A percentile compares a stretch with the other conserved stretches of the same genome.
phyloP scores from a whole-genome alignment of 2,113 vertebrate genomes.

The Meleagris gallopavo region DNA sequence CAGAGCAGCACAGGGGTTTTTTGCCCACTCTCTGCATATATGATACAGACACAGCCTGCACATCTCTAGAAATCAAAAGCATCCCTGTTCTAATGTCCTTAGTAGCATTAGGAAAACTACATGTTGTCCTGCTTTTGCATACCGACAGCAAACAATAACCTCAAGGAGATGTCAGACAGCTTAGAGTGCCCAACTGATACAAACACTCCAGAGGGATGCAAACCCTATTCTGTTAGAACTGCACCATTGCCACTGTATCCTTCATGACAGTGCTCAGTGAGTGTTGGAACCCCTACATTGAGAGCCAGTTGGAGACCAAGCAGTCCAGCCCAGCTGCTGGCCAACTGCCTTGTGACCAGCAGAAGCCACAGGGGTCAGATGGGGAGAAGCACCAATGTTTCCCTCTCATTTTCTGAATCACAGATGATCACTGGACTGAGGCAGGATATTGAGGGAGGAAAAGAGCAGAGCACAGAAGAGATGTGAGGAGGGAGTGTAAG shows the following conservation, averaged over 20 bases:
- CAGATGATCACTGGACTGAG: not conserved
- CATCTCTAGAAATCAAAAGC: not conserved
- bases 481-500: not conserved
- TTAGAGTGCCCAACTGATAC: not conserved
- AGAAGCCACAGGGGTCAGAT: not conserved
- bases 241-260: not conserved
- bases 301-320: not conserved
- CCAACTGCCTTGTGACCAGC: not conserved
- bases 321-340: not conserved
- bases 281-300: not conserved
- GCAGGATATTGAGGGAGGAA: not conserved
- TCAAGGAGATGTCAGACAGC: not conserved
- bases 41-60: not conserved
- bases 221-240: not conserved
- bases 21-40: not conserved
- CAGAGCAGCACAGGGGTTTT: not conserved
- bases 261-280: not conserved
- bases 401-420: constrained; percentile 34
- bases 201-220: not conserved
- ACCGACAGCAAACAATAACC: not conserved
- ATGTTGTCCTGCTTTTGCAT: not conserved
- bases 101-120: not conserved
- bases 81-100: not conserved
- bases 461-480: not conserved
- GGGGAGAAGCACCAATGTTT: not conserved